phyloP scores from a whole-genome alignment of 1,140 invertebrate species.

The Aphaenogaster floridana region DNA sequence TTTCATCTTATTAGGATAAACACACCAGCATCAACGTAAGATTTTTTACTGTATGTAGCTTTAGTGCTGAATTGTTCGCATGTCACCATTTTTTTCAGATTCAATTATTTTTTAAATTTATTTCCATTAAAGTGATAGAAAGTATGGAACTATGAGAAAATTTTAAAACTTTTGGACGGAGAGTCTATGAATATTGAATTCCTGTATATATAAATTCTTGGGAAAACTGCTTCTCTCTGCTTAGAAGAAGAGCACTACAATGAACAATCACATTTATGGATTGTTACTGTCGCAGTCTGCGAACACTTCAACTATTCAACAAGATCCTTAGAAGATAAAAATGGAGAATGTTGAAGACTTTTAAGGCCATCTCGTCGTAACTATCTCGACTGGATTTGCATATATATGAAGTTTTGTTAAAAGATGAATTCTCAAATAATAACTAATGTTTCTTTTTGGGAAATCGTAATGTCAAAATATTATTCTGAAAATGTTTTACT shows the following conservation, averaged over 20 bases:
- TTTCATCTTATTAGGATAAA: not conserved
- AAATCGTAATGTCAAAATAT: not conserved
- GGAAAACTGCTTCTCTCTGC: not conserved
- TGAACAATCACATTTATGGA: slow-evolving; percentile 32
- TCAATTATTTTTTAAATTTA: not conserved
- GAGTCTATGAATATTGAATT: not conserved
- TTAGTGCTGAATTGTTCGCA: not conserved
- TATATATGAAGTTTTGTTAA: not conserved
- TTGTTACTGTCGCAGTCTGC: slow-evolving; percentile 26
- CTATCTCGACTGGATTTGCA: not conserved
- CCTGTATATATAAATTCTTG: not conserved
- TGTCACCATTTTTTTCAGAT: not conserved
- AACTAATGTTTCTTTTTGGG: not conserved
- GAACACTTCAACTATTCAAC: slow-evolving; percentile 34
- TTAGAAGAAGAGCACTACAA: not conserved
- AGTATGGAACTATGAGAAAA: not conserved
- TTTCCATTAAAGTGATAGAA: not conserved
- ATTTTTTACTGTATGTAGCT: not conserved
- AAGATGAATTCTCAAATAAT: slow-evolving; percentile 6
- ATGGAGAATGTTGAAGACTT: not conserved
- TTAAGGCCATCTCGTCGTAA: not conserved
- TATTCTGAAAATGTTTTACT: not conserved
- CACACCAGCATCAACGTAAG: not conserved
- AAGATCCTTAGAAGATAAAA: slow-evolving; percentile 36
- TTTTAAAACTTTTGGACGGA: not conserved